A percentile compares a stretch with the other conserved stretches of the same genome.
These are phyloP conservation scores for Brachypteracias leptosomus DNA, from an alignment of 2,113 vertebrate genomes.

Conservation along the genomic window DNA sequence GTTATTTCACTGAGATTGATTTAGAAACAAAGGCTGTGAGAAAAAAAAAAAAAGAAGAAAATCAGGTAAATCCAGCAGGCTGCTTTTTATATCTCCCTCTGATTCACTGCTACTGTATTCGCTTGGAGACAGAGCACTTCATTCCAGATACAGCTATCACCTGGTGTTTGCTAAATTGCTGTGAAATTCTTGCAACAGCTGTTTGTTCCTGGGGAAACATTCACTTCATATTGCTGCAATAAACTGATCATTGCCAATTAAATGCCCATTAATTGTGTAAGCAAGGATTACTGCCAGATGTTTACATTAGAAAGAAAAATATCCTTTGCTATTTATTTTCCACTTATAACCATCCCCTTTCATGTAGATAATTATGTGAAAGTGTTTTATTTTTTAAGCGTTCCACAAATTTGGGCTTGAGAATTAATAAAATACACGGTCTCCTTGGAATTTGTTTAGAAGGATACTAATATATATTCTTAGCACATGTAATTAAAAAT, in stretches of 20 bases:
- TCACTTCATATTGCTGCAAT: conserved; percentile 90
- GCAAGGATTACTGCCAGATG: conserved; percentile 94
- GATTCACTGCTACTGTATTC: conserved; percentile 2
- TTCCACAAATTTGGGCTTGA: conserved; percentile 27
- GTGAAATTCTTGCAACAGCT: conserved; percentile 92
- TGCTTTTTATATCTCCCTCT: not conserved
- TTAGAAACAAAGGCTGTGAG: not conserved
- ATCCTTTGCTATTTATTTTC: conserved; percentile 83
- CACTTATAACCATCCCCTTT: conserved; percentile 70
- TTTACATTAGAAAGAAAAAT: conserved; percentile 94
- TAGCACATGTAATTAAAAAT: not conserved
- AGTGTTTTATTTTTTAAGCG: conserved; percentile 47
- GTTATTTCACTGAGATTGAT: not conserved
- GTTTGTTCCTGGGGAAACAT: conserved; percentile 91
- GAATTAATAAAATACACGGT: conserved; percentile 40
- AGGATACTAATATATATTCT: not conserved
- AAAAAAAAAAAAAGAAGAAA: not conserved
- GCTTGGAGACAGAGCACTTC: conserved; percentile 62
- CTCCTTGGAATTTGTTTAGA: not conserved
- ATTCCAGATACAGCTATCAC: conserved; percentile 80
- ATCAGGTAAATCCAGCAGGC: not conserved
- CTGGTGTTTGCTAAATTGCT: conserved; percentile 83
- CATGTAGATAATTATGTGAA: conserved; percentile 59
- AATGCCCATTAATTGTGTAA: conserved; percentile 98
- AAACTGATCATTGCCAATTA: conserved; percentile 99